Evolutionary conservation across 2,113 vertebrate genomes (phyloP).

Genomic region (Ailuropoda melanoleuca): DNA sequence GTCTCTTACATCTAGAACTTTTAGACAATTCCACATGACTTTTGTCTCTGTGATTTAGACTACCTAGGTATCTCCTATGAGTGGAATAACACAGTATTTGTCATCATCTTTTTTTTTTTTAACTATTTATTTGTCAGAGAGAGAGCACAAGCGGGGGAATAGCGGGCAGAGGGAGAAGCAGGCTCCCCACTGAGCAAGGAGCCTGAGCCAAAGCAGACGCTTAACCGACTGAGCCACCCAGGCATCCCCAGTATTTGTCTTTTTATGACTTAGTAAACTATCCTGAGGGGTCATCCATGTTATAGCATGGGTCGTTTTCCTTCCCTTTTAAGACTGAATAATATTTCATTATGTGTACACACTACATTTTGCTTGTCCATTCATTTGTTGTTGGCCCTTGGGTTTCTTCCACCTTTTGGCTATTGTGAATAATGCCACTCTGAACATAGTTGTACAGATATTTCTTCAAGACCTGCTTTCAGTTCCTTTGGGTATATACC

Average conservation of each 20-base stretch:
- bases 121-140: background rate
- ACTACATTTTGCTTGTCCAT: background rate
- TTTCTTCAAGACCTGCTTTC: background rate
- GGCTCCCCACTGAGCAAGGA: background rate
- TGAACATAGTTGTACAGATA: background rate
- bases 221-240: background rate
- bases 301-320: background rate
- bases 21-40: background rate
- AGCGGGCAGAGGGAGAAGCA: background rate
- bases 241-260: background rate
- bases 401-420: background rate
- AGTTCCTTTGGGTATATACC: background rate
- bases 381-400: background rate
- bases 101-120: background rate
- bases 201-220: background rate
- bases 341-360: background rate
- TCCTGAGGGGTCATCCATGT: background rate
- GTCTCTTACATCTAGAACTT: background rate
- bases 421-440: background rate
- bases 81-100: background rate
- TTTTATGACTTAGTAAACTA: background rate
- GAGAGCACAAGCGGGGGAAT: background rate
- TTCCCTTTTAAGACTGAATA: background rate
- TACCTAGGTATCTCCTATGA: background rate
- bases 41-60: background rate